phyloP scores from a whole-genome alignment of 2,113 vertebrate species.

The Gracilinanus agilis region DNA sequence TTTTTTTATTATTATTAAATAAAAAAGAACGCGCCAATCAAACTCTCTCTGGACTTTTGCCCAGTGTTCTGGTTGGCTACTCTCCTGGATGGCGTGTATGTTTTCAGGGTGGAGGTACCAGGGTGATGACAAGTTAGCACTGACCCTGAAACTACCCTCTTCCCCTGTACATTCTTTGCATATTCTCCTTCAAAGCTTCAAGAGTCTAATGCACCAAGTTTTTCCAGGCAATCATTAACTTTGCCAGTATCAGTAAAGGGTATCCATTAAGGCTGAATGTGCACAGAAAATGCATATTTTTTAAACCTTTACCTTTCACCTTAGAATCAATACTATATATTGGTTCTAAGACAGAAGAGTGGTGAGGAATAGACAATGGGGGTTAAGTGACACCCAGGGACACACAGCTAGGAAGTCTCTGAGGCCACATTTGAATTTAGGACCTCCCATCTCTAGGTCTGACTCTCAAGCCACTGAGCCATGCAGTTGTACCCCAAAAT shows the following conservation, averaged over 20 bases:
- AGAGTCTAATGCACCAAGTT: neutral
- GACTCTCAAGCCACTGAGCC: neutral
- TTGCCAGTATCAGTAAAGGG: neutral
- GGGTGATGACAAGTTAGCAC: neutral
- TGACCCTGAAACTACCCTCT: neutral
- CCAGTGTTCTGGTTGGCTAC: neutral
- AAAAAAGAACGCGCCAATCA: neutral
- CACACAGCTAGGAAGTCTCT: neutral
- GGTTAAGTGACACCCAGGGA: neutral
- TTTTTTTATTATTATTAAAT: neutral
- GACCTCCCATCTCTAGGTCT: neutral
- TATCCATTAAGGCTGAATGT: constrained; percentile 17
- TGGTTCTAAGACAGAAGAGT: too few relatives aligned
- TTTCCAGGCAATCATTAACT: neutral
- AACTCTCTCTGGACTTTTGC: neutral
- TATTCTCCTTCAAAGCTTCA: neutral
- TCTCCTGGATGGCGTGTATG: neutral
- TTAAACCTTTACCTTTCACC: too few relatives aligned
- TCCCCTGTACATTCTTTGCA: neutral
- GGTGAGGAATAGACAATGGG: neutral
- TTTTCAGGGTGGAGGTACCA: neutral
- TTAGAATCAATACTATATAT: too few relatives aligned
- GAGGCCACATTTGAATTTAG: neutral
- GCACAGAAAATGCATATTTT: neutral
- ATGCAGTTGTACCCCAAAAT: neutral